Base-by-base conservation (phyloP, 2,113 vertebrate genomes). In the Glaucidium brasilianum region DNA sequence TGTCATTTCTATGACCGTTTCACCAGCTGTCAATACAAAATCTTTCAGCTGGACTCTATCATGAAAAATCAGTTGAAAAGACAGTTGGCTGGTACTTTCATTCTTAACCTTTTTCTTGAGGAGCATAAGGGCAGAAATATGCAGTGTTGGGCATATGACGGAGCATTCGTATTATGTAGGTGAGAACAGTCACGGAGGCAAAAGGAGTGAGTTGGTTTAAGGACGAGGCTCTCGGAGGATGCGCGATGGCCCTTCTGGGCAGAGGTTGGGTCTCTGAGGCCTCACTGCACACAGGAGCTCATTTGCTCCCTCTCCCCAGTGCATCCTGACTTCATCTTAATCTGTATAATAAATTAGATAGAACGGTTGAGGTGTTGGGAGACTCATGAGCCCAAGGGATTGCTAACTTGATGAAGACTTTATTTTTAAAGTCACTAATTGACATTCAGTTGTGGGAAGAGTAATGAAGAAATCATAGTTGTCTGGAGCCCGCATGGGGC, bases 231-330 rank as follows among this genome's bases (percentile, higher is more conserved):
- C 91, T 74, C 6, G 0, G 49, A 72, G 32, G 84, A 92, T 0
- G 3, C 0, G 0, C 15, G 0, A 0, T 9, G 32, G 39, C 76
- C 71, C 81, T 84, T 85, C 50, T 4, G 17, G 37, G 25, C 4
- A 6, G 30, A 71, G 35, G 19, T 0, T 71, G 39, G n/a, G 32
- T 35, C 63, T 85, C 37, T 3, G 5, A 76, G 22, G 60, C 30
- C 59, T 68, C 91, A 32, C 11, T 45, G 71, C 66, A 53, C 11
- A 10, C 25, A 30, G 49, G 9, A 92, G 59, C 59, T 84, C 64
- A 63, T 90, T 35, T 80, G 9, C 53, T 88, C 29, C 52, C 29
- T 84, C 23, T 92, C 66, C 73, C 77, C 53, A 12, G 86, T 5
- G 23, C 45, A 72, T 50, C 77, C 37, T 79, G 89, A 85, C 69